A percentile compares a stretch with the other conserved stretches of the same genome.
Evolutionary conservation across 2,113 vertebrate species (phyloP).

Genomic region (Myiagra hebetior): DNA sequence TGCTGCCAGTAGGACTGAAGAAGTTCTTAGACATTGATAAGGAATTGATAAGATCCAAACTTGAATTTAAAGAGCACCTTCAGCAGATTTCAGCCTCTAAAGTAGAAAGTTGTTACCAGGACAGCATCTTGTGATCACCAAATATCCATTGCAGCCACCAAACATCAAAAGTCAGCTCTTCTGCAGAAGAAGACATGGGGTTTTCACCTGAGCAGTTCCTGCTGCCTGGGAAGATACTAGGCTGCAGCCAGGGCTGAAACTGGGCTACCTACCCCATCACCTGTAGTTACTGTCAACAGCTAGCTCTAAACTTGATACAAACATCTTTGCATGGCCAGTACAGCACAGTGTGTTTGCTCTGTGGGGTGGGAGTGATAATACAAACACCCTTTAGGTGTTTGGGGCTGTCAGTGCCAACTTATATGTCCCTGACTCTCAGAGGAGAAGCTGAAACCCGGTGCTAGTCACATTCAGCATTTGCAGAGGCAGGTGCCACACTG

Average conservation of each 20-base stretch:
- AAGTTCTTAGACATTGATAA: background rate
- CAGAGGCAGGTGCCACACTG: background rate
- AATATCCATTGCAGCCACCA: accelerated
- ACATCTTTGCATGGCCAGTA: background rate
- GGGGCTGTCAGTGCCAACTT: background rate
- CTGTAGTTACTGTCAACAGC: background rate
- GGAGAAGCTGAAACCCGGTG: background rate
- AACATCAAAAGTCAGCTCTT: background rate
- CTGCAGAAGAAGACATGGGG: background rate
- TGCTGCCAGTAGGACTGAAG: background rate
- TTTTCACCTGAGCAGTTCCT: background rate
- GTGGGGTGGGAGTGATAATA: background rate
- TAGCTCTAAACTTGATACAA: background rate
- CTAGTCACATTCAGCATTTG: background rate
- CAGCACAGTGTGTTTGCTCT: background rate
- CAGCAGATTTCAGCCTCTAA: background rate
- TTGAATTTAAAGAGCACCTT: background rate
- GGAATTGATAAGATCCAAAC: background rate
- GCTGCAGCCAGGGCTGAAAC: background rate
- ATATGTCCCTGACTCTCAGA: background rate
- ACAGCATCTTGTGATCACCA: background rate
- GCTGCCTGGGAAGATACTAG: background rate
- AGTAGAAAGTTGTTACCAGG: background rate
- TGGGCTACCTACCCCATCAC: background rate
- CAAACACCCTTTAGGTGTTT: accelerated